Evolutionary conservation across 2,797 vertebrate species (phyloP).

Genomic region (Coreius guichenoti): DNA sequence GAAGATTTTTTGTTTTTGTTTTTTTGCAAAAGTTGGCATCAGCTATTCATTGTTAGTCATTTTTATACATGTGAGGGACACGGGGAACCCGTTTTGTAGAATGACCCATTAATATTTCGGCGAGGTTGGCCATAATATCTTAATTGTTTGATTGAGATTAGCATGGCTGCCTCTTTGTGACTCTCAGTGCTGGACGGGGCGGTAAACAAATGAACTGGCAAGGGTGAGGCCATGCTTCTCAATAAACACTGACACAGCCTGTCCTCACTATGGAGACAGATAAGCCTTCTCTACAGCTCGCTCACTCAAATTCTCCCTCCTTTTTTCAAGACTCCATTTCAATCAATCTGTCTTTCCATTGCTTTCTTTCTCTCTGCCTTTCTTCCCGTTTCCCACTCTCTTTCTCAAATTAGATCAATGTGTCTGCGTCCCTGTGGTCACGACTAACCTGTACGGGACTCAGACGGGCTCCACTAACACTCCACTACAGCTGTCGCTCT

Average conservation of each 20-base stretch:
- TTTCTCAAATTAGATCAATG: constrained; percentile 65
- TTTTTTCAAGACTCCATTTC: constrained; percentile 35
- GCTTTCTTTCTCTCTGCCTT: constrained; percentile 16
- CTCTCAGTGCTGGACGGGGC: constrained; percentile 63
- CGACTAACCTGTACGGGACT: constrained; percentile 58
- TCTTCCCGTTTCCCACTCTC: constrained; percentile 37
- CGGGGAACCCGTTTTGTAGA: not conserved
- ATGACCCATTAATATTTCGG: constrained; percentile 43
- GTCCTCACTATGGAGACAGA: constrained; percentile 77
- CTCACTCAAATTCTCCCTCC: constrained; percentile 22
- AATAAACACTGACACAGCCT: constrained; percentile 73
- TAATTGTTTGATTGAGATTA: constrained; percentile 67
- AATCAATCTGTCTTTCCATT: constrained; percentile 38
- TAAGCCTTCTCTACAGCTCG: constrained; percentile 62
- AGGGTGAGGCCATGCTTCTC: constrained; percentile 74
- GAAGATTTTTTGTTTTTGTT: too few species aligned
- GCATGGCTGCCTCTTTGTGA: constrained; percentile 53
- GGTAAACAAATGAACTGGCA: constrained; percentile 76
- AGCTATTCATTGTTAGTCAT: not conserved
- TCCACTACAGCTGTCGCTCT: constrained; percentile 60
- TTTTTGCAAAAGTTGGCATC: not conserved
- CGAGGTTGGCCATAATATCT: constrained; percentile 56
- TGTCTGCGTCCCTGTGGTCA: constrained; percentile 72
- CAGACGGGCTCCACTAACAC: constrained; percentile 51
- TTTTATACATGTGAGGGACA: not conserved